Percentiles rank a stretch among this genome's conserved stretches.
phyloP scores from a whole-genome alignment of 2,888 invertebrate genomes.

The Rhagonycha lutea region DNA sequence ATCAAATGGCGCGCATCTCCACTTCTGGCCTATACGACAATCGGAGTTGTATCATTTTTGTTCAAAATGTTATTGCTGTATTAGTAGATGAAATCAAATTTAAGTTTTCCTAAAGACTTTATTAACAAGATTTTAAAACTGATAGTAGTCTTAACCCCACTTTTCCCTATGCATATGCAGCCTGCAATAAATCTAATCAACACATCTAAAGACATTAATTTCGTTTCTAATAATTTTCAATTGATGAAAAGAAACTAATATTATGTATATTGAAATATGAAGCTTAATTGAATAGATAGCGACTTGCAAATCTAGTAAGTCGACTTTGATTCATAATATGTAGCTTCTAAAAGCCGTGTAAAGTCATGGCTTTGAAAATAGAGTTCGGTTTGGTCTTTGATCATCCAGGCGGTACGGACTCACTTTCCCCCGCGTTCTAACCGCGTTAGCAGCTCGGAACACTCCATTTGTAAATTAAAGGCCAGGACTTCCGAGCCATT shows the following conservation, averaged over 20 bases:
- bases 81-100: no score
- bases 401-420: conserved; percentile 42
- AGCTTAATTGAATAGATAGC: neutral
- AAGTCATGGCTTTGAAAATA: conserved; percentile 18
- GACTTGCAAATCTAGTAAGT: conserved; percentile 4
- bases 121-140: no score
- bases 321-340: conserved; percentile 11
- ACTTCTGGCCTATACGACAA: no score
- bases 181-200: neutral
- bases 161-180: no score
- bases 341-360: conserved; percentile 13
- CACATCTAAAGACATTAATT: neutral
- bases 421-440: conserved; percentile 39
- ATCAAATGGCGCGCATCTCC: no score
- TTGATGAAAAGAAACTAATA: no score
- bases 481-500: conserved; percentile 51
- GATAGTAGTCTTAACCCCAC: no score
- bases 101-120: no score
- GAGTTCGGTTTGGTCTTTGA: conserved; percentile 38
- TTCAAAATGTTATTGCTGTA: no score
- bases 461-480: conserved; percentile 55
- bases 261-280: neutral
- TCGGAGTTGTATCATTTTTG: no score
- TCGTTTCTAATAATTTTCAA: neutral
- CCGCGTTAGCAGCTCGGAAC: conserved; percentile 46